phyloP scores from a whole-genome alignment of 2,888 invertebrate genomes.

The Caenorhabditis becei region DNA sequence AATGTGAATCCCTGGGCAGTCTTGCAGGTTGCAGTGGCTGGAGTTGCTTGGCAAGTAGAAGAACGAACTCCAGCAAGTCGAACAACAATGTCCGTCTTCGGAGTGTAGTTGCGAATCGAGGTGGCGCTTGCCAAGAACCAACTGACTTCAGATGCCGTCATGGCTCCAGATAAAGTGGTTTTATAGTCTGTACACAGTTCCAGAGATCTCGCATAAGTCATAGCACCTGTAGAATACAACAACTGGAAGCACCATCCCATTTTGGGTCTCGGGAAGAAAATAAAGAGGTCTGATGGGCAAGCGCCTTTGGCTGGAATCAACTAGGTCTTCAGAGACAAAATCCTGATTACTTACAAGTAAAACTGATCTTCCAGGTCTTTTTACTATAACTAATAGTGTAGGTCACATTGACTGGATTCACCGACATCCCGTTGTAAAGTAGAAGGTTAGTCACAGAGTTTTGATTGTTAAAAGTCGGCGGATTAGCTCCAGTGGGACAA shows the following conservation, averaged over 20 bases:
- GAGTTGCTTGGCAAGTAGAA: background rate
- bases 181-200: background rate
- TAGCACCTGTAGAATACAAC: background rate
- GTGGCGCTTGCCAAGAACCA: background rate
- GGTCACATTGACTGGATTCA: background rate
- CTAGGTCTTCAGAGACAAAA: background rate
- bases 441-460: background rate
- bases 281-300: background rate
- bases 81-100: background rate
- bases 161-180: background rate
- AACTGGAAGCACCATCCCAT: background rate
- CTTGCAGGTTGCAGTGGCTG: background rate
- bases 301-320: slow-evolving; percentile 4
- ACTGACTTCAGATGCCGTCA: background rate
- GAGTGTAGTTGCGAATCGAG: background rate
- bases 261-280: background rate
- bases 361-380: slow-evolving; percentile 2
- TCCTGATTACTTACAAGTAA: background rate
- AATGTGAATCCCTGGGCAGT: slow-evolving; percentile 30
- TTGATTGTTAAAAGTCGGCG: slow-evolving; percentile 20
- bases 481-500: slow-evolving; percentile 9
- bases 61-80: background rate
- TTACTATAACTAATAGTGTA: slow-evolving; percentile 9
- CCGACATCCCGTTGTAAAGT: background rate
- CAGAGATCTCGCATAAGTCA: background rate